These are phyloP conservation scores for Rhingia rostrata DNA, from an alignment of 2,888 invertebrate species.

Conservation along the genomic window DNA sequence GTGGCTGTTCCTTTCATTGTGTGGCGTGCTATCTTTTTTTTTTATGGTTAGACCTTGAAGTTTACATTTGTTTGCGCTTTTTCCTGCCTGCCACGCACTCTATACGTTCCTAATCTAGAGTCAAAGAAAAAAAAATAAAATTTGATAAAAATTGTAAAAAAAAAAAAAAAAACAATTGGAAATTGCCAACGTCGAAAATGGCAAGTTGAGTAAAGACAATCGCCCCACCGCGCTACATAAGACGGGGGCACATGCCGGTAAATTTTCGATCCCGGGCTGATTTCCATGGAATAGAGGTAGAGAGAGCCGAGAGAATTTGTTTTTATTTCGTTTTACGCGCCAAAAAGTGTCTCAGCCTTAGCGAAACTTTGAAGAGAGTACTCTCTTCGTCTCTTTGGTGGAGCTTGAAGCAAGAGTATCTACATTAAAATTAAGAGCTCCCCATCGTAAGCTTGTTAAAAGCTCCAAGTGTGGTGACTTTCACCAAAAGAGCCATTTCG, in stretches of 20 bases:
- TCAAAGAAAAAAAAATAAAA: constrained; percentile 22
- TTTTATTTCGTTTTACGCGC: constrained; percentile 68
- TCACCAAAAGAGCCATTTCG: neutral
- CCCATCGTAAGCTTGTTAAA: neutral
- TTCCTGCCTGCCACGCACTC: constrained; percentile 47
- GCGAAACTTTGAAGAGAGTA: neutral
- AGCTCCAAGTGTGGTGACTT: neutral
- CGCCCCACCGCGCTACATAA: constrained; percentile 31
- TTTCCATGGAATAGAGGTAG: neutral
- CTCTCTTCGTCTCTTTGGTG: neutral
- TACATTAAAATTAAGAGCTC: neutral
- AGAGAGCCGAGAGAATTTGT: constrained; percentile 33
- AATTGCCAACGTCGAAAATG: neutral
- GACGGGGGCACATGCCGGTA: constrained; percentile 43
- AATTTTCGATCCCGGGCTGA: constrained; percentile 46
- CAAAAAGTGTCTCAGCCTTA: constrained; percentile 37
- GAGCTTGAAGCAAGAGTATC: neutral
- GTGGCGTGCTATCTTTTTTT: constrained; percentile 12
- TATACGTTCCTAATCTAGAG: constrained; percentile 6
- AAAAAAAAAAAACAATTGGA: constrained; percentile 4
- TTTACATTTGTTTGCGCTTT: constrained; percentile 11
- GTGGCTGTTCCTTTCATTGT: constrained; percentile 53
- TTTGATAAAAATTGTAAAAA: neutral
- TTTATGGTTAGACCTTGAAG: neutral
- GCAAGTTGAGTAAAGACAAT: constrained; percentile 26